A percentile compares a stretch with the other conserved stretches of the same genome.
phyloP scores from a whole-genome alignment of 2,888 invertebrate species.

The Beris morrisii region DNA sequence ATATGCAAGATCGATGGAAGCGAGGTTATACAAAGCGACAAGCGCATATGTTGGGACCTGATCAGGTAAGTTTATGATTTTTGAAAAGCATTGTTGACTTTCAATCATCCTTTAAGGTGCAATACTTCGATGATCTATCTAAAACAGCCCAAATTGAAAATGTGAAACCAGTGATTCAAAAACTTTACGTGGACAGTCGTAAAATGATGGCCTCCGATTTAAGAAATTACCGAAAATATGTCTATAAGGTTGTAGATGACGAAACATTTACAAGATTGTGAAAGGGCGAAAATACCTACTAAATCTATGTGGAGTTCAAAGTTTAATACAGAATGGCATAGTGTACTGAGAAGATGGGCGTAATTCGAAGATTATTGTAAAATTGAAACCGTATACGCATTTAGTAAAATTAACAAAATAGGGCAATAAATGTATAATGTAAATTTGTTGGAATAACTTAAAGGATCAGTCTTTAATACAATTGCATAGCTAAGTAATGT shows the following conservation, averaged over 20 bases:
- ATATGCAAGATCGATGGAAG: slow-evolving; percentile 62
- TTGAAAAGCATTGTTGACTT: not conserved
- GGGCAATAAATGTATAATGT: too few relatives aligned
- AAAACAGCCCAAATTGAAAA: slow-evolving; percentile 63
- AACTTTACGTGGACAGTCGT: slow-evolving; percentile 70
- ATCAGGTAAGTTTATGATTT: slow-evolving; percentile 59
- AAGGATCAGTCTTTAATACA: too few relatives aligned
- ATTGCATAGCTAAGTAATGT: too few relatives aligned
- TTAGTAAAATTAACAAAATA: too few relatives aligned
- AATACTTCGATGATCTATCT: slow-evolving; percentile 71
- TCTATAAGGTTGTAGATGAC: slow-evolving; percentile 67
- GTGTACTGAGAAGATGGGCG: too few relatives aligned
- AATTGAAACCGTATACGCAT: too few relatives aligned
- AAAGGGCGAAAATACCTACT: too few relatives aligned
- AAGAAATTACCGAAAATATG: slow-evolving; percentile 63
- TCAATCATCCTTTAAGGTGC: slow-evolving; percentile 55
- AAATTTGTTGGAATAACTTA: too few relatives aligned
- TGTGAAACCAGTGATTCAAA: slow-evolving; percentile 69
- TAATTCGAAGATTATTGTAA: too few relatives aligned
- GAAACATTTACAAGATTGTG: slow-evolving; percentile 57
- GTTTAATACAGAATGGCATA: too few relatives aligned
- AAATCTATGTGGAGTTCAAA: too few relatives aligned
- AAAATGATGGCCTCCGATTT: slow-evolving; percentile 66
- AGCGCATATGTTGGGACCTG: slow-evolving; percentile 81
- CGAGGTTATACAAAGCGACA: slow-evolving; percentile 71